Evolutionary conservation across 2,797 vertebrate species (phyloP), one percentile per base, ranked within the genome.

Genomic region (Sebastes trivittatus): DNA sequence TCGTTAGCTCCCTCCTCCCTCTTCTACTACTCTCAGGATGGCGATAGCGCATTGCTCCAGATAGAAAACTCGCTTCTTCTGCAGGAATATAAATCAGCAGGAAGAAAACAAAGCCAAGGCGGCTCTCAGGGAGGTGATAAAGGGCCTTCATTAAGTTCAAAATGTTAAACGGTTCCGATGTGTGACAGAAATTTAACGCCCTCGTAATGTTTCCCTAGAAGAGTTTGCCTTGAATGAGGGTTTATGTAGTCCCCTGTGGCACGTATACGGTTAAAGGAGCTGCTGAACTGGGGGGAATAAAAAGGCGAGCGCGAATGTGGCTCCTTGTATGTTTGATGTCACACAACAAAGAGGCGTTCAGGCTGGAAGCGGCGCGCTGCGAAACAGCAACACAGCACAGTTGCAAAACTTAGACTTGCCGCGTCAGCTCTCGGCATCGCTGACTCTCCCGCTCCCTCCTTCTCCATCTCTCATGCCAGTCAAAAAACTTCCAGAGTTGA

Each of bases 241-340:
- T 76, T 80, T 58, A 56, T 60, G 71, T 6, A 55, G 72, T 80
- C 83, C 83, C 70, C 42, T 1, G 75, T 75, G 83, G 80, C 82
- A 4, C 18, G 64, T 49, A n/a, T 49, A n/a, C 23, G 68, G 82
- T 63, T 71, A 78, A 76, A 82, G 78, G 81, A 80, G 77, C 80
- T 54, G 76, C 83, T 80, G 69, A 83, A 83, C 77, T 83, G 56
- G 77, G 78, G 78, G 65, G 79, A 68, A 70, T 38, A 74, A 49
- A 49, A 80, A 72, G 66, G 66, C 42, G 79, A 73, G 82, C 20
- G 46, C 2, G 38, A 67, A 82, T 64, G 81, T 71, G 71, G 67
- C 77, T 80, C 62, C 78, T 68, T 20, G 11, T 49, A 76, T 67
- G 83, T 91, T 88, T 93, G 88, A 92, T 89, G 89, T 89, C 86